Base-by-base conservation (phyloP, 2,797 vertebrate genomes). In the Cyclura pinguis region DNA sequence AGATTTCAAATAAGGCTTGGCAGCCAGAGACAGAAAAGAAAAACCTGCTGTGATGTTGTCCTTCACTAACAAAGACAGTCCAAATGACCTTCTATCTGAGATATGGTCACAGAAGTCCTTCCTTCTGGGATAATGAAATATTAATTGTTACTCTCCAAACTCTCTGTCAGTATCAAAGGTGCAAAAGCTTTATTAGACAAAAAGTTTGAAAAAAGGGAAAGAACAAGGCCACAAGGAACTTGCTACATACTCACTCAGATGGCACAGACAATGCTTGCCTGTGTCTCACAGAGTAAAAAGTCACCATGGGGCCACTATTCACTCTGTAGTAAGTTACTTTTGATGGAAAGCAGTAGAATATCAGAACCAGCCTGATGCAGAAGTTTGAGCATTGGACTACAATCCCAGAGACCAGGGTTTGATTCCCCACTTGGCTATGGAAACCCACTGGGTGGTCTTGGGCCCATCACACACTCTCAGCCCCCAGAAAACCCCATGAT, bases 51-150 rank as follows among this genome's bases (percentile, higher is more conserved):
- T 52, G 88, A 90, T 35, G 55, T 62, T 90, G 55, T 59, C 38
- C 42, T 86, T 35, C 42, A 76, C 89, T 83, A 90, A 50, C 29
- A 93, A 95, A 94, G 69, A 2, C 35, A 92, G n/a, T 50, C 18
- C 52, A 64, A 86, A 89, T 57, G 67, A 86, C 64, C 13, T 85
- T 82, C 57, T 67, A 29, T 84, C 86, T n/a, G 73, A 86, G 92
- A 94, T 77, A 7, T 93, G 89, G 91, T 89, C 72, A 87, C 32
- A 92, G 50, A 94, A 90, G 0, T 13, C 92, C 88, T 89, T n/a
- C 73, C 57, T 93, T 42, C 0, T 85, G 74, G 88, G 50, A 93
- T 1, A 92, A 82, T 50, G 85, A 95, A 95, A 22, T 80, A 92
- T 93, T 95, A 93, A 94, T 76, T 88, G 32, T 12, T 92, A 87